Evolutionary conservation across 2,888 invertebrate species (phyloP).

Genomic region (Scrobipalpa costella): DNA sequence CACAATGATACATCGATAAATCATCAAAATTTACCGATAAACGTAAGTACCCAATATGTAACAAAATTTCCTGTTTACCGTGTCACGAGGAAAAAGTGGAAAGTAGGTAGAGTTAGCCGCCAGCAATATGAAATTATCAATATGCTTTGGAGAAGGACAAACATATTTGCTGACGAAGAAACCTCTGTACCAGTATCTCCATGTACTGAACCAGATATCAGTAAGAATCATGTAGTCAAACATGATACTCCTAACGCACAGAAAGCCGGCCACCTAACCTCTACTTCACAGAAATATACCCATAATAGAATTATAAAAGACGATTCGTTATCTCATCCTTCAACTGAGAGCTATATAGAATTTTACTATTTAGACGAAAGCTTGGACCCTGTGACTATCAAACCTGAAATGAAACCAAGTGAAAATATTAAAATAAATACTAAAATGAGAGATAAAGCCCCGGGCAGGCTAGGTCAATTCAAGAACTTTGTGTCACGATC

Average conservation of each 20-base stretch:
- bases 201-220: background rate
- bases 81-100: conserved; percentile 44
- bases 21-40: background rate
- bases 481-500: conserved; percentile 31
- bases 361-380: conserved; percentile 67
- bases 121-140: conserved; percentile 65
- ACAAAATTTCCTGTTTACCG: background rate
- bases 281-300: background rate
- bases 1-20: background rate
- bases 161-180: conserved; percentile 43
- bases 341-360: conserved; percentile 65
- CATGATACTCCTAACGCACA: background rate
- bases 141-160: conserved; percentile 61
- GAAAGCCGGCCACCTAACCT: background rate
- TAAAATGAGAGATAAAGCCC: background rate
- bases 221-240: background rate
- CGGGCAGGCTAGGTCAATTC: background rate
- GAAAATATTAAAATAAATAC: background rate
- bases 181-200: background rate
- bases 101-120: conserved; percentile 52
- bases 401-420: conserved; percentile 19
- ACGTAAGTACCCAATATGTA: conserved; percentile 5
- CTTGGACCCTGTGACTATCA: conserved; percentile 32
- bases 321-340: conserved; percentile 24
- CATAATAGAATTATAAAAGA: background rate